These are phyloP conservation scores for Oryzias dopingdopingensis DNA, from an alignment of 2,797 vertebrate species.

Conservation along the genomic window DNA sequence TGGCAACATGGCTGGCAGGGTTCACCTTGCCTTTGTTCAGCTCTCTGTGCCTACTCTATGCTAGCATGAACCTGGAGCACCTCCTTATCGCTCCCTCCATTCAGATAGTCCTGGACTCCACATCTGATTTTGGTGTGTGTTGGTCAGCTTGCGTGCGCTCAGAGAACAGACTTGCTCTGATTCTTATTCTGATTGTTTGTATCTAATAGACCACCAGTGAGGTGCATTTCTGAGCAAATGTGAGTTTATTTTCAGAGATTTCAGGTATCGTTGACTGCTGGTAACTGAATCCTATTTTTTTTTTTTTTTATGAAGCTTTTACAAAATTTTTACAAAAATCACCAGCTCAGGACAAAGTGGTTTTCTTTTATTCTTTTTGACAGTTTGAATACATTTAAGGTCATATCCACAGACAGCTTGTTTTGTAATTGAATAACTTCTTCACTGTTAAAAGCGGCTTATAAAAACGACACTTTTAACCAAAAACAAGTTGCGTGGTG, in stretches of 20 bases:
- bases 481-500: background rate
- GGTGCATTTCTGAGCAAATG: no score
- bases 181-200: no score
- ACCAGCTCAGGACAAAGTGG: background rate
- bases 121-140: slow-evolving; percentile 28
- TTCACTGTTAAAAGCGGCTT: no score
- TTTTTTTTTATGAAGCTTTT: background rate
- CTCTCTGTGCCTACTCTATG: slow-evolving; percentile 35
- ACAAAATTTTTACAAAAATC: background rate
- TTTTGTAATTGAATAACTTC: background rate
- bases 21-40: slow-evolving; percentile 63
- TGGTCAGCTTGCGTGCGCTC: slow-evolving; percentile 28
- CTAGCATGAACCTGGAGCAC: slow-evolving; percentile 55
- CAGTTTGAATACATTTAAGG: background rate
- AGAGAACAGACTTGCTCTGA: slow-evolving; percentile 28
- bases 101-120: slow-evolving; percentile 59
- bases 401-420: no score
- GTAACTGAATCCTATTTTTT: background rate
- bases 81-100: slow-evolving; percentile 30
- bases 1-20: slow-evolving; percentile 71
- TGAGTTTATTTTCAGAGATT: no score
- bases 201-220: no score
- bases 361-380: background rate
- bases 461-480: no score
- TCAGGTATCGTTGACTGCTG: background rate